Evolutionary conservation across 2,888 invertebrate genomes (phyloP).

Genomic region (Adela reaumurella): DNA sequence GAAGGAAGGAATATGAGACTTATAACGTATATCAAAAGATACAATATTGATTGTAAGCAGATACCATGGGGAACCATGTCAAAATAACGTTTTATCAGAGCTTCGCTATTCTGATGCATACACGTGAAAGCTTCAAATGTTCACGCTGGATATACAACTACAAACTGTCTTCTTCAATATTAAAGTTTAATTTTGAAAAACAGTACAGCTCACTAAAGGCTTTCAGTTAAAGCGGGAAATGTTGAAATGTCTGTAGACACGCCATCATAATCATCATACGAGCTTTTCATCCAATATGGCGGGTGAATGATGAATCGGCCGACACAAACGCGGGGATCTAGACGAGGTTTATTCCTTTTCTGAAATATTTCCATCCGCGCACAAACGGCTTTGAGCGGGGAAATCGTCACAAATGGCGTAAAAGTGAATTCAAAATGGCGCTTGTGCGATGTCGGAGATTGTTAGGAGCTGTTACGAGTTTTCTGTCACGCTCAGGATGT

Average conservation of each 20-base stretch:
- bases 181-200: no score
- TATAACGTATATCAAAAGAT: no score
- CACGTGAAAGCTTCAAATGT: no score
- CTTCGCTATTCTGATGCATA: not conserved
- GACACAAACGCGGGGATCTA: slow-evolving; percentile 1
- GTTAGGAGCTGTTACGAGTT: not conserved
- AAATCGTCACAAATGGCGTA: not conserved
- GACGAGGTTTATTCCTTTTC: slow-evolving; percentile 1
- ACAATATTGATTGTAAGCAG: no score
- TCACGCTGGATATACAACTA: no score
- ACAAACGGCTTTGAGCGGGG: not conserved
- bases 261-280: slow-evolving; percentile 39
- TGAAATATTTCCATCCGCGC: slow-evolving; percentile 2
- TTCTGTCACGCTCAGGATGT: not conserved
- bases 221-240: not conserved
- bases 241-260: slow-evolving; percentile 1
- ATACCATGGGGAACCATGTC: not conserved
- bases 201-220: not conserved
- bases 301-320: slow-evolving; percentile 44
- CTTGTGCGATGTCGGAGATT: not conserved
- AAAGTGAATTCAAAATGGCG: not conserved
- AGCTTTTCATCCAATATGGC: slow-evolving; percentile 39
- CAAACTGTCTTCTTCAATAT: no score
- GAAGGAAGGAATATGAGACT: no score
- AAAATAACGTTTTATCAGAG: not conserved